Conservation (phyloP, 2,888 invertebrate genomes). For the Drosophila atroscutellata region DNA sequence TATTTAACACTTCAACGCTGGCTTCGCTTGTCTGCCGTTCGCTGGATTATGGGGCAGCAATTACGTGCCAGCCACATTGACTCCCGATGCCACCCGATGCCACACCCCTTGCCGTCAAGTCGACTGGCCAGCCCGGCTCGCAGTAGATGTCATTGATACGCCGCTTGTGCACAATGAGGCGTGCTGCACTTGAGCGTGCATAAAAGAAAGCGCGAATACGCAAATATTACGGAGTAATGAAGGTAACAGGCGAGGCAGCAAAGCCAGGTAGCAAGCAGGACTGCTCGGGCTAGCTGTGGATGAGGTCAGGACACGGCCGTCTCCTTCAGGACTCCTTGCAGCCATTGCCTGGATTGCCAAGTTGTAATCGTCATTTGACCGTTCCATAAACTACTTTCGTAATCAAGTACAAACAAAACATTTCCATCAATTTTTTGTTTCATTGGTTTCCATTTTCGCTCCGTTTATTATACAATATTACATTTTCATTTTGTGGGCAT, state of each 20-base stretch:
- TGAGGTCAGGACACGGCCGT: neutral
- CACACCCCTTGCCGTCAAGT: neutral
- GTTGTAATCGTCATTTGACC: constrained; percentile 25
- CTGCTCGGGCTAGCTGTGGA: neutral
- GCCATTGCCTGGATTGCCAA: constrained; percentile 37
- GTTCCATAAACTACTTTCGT: constrained; percentile 60
- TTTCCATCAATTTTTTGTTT: constrained; percentile 44
- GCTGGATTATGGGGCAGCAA: constrained; percentile 37
- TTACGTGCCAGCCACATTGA: constrained; percentile 36
- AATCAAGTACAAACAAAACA: constrained; percentile 65
- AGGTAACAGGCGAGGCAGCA: constrained; percentile 3
- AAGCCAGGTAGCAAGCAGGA: neutral
- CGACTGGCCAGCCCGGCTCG: neutral
- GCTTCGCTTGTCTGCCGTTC: constrained; percentile 32
- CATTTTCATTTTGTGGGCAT: constrained; percentile 35
- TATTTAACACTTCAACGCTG: constrained; percentile 23
- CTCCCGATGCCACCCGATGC: neutral
- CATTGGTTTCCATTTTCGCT: constrained; percentile 10
- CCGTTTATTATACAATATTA: constrained; percentile 56
- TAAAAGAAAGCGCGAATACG: constrained; percentile 65
- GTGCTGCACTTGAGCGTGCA: constrained; percentile 51
- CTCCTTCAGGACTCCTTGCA: constrained; percentile 10
- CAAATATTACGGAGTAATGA: constrained; percentile 65
- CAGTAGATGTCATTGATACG: constrained; percentile 41
- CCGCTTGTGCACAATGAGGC: constrained; percentile 37